These are phyloP conservation scores for Elymnias hypermnestra DNA, from an alignment of 1,140 invertebrate species.

Conservation along the genomic window DNA sequence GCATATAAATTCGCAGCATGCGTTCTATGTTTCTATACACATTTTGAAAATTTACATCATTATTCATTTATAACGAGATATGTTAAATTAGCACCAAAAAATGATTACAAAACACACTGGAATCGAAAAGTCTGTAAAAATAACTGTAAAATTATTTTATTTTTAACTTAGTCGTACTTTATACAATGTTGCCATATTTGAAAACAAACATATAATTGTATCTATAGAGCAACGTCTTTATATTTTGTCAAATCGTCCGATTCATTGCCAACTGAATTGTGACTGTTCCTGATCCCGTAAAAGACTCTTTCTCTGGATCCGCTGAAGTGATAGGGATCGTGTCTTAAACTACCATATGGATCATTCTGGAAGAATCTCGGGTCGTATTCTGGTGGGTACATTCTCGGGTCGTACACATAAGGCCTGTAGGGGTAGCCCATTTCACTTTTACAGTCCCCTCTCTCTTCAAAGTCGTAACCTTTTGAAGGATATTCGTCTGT, in stretches of 20 bases:
- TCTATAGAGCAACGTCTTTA: constrained; percentile 70
- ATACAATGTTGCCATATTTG: not conserved
- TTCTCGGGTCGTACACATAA: constrained; percentile 50
- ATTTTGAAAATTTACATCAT: too few species aligned
- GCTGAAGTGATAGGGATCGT: constrained; percentile 62
- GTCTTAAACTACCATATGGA: constrained; percentile 58
- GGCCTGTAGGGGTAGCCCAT: constrained; percentile 56
- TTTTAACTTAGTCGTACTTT: too few species aligned
- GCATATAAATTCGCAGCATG: too few species aligned
- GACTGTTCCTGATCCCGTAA: constrained; percentile 67
- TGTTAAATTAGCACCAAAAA: too few species aligned
- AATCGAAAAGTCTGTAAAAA: too few species aligned
- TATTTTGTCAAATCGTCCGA: constrained; percentile 74
- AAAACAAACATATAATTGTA: not conserved
- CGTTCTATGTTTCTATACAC: too few species aligned
- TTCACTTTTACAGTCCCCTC: constrained; percentile 63
- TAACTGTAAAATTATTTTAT: too few species aligned
- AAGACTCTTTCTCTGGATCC: constrained; percentile 60
- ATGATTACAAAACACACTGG: too few species aligned
- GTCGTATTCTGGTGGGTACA: constrained; percentile 57
- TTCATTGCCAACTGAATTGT: constrained; percentile 72
- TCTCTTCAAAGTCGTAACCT: constrained; percentile 55
- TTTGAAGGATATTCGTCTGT: constrained; percentile 59
- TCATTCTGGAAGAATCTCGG: constrained; percentile 56
- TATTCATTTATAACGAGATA: too few species aligned